Conservation (phyloP, 1,140 invertebrate genomes). For the Littorina saxatilis region DNA sequence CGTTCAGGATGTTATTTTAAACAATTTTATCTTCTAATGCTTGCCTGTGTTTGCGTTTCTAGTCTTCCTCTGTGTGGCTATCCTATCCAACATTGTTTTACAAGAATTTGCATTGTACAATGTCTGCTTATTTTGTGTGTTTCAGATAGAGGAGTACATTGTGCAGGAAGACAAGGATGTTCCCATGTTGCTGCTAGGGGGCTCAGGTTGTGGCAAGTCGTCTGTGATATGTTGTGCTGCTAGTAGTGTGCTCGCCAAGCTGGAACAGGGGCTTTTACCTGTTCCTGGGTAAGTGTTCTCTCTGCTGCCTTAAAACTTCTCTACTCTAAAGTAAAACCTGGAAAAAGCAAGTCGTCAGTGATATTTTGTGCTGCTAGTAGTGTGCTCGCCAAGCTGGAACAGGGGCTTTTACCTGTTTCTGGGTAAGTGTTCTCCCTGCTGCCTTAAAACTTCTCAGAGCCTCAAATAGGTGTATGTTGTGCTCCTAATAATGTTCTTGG, state of each 20-base stretch:
- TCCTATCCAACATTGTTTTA: too few species aligned
- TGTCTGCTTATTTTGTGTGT: too few species aligned
- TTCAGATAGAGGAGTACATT: constrained; percentile 71
- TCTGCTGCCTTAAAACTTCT: not conserved
- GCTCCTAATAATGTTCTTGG: too few species aligned
- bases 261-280: constrained; percentile 50
- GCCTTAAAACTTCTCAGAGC: too few species aligned
- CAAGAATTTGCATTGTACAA: too few species aligned
- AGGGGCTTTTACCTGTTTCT: constrained; percentile 47
- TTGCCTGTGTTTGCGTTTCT: too few species aligned
- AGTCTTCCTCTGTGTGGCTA: too few species aligned
- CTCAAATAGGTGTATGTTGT: too few species aligned
- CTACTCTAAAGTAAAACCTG: not conserved
- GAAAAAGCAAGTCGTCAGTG: constrained; percentile 65
- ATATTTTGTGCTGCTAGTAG: constrained; percentile 64
- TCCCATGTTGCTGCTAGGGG: constrained; percentile 68
- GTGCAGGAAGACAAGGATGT: constrained; percentile 69
- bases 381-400: constrained; percentile 53
- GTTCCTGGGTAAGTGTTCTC: constrained; percentile 51
- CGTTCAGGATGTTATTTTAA: too few species aligned
- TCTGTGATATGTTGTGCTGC: constrained; percentile 68
- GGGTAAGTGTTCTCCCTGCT: constrained; percentile 47
- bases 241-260: constrained; percentile 52
- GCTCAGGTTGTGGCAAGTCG: constrained; percentile 69
- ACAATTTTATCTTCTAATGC: too few species aligned